phyloP scores from a whole-genome alignment of 2,888 invertebrate genomes.

The Globia sparganii region DNA sequence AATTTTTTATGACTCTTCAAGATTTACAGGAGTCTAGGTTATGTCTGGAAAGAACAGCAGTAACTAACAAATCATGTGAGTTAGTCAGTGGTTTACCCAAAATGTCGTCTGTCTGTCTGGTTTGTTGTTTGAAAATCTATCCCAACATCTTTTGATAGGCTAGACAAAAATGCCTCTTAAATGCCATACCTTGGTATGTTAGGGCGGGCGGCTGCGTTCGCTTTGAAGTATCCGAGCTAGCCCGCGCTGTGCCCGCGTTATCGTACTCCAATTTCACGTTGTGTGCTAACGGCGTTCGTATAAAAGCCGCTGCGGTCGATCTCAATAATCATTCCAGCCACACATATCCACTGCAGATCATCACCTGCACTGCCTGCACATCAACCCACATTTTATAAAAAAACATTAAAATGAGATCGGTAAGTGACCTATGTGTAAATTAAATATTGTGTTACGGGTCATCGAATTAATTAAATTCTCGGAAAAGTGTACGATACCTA shows the following conservation, averaged over 20 bases:
- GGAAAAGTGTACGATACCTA: background rate
- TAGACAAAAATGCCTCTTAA: no score
- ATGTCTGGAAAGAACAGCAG: no score
- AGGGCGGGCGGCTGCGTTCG: slow-evolving; percentile 74
- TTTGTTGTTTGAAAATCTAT: no score
- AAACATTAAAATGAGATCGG: slow-evolving; percentile 85
- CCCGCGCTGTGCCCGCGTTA: slow-evolving; percentile 68
- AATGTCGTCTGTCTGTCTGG: no score
- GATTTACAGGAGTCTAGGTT: no score
- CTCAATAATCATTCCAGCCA: slow-evolving; percentile 89
- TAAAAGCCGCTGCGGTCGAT: slow-evolving; percentile 84
- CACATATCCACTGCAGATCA: slow-evolving; percentile 86
- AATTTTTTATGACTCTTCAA: no score
- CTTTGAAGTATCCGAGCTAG: slow-evolving; percentile 63
- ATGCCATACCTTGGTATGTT: no score
- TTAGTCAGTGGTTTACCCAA: no score
- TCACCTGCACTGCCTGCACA: slow-evolving; percentile 71
- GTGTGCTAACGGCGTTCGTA: slow-evolving; percentile 79
- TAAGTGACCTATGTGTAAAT: slow-evolving; percentile 76
- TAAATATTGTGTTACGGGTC: slow-evolving; percentile 44
- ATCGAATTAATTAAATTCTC: slow-evolving; percentile 18
- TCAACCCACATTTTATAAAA: slow-evolving; percentile 68
- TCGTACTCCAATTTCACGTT: slow-evolving; percentile 87
- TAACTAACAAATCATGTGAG: no score
- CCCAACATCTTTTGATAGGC: no score